Percentiles rank a stretch among this genome's conserved stretches.
Evolutionary conservation across 2,797 vertebrate genomes (phyloP).

Genomic region (Pteronotus mesoamericanus): DNA sequence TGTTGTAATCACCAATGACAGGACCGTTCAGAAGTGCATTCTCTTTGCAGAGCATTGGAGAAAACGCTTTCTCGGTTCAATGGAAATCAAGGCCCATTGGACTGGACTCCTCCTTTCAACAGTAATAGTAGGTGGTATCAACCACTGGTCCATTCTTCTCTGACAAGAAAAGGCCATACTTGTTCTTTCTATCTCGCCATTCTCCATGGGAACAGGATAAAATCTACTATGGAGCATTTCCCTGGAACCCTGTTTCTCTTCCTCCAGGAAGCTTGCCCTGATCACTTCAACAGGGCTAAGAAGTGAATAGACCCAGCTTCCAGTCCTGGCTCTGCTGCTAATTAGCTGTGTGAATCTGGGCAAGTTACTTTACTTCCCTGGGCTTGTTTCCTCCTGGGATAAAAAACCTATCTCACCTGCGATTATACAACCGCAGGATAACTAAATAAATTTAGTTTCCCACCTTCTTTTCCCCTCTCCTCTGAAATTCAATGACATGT

Average conservation of each 20-base stretch:
- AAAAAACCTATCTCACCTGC: not conserved
- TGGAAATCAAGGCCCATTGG: not conserved
- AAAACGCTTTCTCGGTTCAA: not conserved
- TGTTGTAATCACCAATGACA: constrained; percentile 21
- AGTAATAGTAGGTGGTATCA: not conserved
- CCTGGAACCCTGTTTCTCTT: not conserved
- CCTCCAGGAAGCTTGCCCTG: not conserved
- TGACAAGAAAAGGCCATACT: not conserved
- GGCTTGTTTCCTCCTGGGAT: not conserved
- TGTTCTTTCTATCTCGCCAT: not conserved
- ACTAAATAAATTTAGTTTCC: not conserved
- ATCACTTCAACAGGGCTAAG: not conserved
- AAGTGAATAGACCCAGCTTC: not conserved
- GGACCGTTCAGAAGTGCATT: not conserved
- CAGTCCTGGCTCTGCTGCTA: not conserved
- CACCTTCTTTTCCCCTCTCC: not conserved
- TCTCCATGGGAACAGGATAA: not conserved
- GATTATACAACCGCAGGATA: not conserved
- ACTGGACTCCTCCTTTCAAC: not conserved
- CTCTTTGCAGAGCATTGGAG: not conserved
- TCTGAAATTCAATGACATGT: constrained; percentile 4
- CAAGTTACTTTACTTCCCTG: not conserved
- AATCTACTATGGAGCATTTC: not conserved
- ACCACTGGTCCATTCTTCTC: not conserved
- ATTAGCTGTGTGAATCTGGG: not conserved